A percentile compares a stretch with the other conserved stretches of the same genome.
phyloP scores from a whole-genome alignment of 2,888 invertebrate species.

The Choreutis nemorana region DNA sequence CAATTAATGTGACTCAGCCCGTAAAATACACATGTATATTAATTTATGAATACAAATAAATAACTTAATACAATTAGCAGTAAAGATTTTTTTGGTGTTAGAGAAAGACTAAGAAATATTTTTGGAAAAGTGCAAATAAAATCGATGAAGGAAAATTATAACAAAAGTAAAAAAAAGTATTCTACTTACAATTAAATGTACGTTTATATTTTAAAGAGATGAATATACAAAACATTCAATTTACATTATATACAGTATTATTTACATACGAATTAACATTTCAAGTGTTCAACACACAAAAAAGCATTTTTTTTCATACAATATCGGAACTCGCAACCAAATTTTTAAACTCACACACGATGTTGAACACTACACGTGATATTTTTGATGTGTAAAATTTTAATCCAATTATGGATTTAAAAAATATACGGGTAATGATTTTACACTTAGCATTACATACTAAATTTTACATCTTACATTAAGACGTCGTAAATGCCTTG shows the following conservation, averaged over 20 bases:
- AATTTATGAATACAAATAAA: conserved; percentile 6
- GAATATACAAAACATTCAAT: conserved; percentile 34
- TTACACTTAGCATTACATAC: too few species aligned
- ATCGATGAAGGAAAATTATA: conserved; percentile 35
- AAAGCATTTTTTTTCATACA: conserved; percentile 6
- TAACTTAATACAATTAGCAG: conserved; percentile 6
- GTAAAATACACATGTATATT: conserved; percentile 3
- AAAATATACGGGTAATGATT: too few species aligned
- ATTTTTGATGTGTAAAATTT: too few species aligned
- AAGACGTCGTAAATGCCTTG: too few species aligned
- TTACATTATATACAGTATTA: conserved; percentile 43
- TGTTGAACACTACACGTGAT: too few species aligned
- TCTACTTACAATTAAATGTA: conserved; percentile 27
- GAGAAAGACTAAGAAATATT: conserved; percentile 28
- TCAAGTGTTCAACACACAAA: conserved; percentile 7
- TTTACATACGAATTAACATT: conserved; percentile 21
- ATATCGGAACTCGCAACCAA: background rate
- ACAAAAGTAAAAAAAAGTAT: conserved; percentile 26
- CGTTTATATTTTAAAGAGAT: conserved; percentile 29
- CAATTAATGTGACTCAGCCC: conserved; percentile 1
- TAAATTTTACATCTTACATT: too few species aligned
- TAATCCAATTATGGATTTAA: too few species aligned
- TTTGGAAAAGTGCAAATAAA: conserved; percentile 26
- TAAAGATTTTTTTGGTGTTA: conserved; percentile 9
- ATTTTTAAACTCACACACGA: conserved; percentile 1